Base-by-base conservation (phyloP, 2,888 invertebrate genomes). In the Rhingia campestris region DNA sequence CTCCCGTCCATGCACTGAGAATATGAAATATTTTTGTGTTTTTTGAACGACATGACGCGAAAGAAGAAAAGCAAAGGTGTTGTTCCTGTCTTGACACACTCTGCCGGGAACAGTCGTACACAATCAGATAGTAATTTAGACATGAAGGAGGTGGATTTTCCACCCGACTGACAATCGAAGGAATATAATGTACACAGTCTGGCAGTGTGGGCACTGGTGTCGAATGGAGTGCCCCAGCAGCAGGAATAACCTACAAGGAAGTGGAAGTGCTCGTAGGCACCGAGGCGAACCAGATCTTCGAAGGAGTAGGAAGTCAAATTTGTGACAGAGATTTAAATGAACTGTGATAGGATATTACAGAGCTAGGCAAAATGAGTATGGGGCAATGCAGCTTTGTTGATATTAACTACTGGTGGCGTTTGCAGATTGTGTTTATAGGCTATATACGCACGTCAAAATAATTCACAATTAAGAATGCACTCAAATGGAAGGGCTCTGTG, bases 81-180 rank as follows among this genome's bases (percentile, higher is more conserved):
- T 73, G 58, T 73, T 73, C 73, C 77, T 63, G 75, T 72, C 77
- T 49, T 72, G 79, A 82, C 67, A 82, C 73, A 82, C 79, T 82
- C 73, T 53, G 54, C 51, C 56, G 73, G 56, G 39, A 82, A 82
- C 79, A 79, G 79, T 64, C 59, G 47, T 69, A 79, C 73, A 79
- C 67, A 73, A 82, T 82, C 82, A 73, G 82, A 82, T 82, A 76
- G 43, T 72, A 82, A 73, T 79, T 73, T 82, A 79, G 73, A 79
- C 82, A 74, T 63, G 67, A 67, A 37, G 77, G 73, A 82, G 77
- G 56, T 82, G 82, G 69, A 76, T 76, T 70, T 70, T 76, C 70
- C 81, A 81, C 64, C 58, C 64, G 64, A 67, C 63, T 66, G 69
- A 75, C 74, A 81, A 58, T 66, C 14, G 41, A 41, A 70, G 56